Evolutionary conservation across 2,888 invertebrate species (phyloP).

Genomic region (Schizotus pectinicornis): DNA sequence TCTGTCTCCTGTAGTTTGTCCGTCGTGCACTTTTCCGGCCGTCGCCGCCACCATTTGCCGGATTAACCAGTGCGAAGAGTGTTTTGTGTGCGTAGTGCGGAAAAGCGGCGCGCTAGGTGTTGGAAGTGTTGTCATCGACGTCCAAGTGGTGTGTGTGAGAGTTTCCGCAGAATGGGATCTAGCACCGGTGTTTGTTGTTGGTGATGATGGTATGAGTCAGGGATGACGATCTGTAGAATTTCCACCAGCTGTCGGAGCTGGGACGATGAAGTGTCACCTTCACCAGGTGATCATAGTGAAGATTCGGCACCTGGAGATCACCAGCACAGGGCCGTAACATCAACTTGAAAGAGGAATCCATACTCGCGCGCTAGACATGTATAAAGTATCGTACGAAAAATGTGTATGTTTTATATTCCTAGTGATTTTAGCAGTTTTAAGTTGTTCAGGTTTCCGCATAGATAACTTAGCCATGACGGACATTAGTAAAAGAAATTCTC

Average conservation of each 20-base stretch:
- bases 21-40: neutral
- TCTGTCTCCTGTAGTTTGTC: constrained; percentile 16
- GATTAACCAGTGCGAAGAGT: neutral
- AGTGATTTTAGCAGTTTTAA: constrained; percentile 57
- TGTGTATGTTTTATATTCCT: constrained; percentile 59
- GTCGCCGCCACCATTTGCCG: constrained; percentile 9
- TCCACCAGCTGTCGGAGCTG: constrained; percentile 41
- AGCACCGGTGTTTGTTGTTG: constrained; percentile 20
- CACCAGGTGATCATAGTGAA: constrained; percentile 41
- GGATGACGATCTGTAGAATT: constrained; percentile 36
- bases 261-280: constrained; percentile 53
- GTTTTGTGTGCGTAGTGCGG: neutral
- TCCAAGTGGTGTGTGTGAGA: constrained; percentile 4
- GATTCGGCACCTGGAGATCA: constrained; percentile 49
- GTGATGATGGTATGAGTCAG: constrained; percentile 28
- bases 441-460: constrained; percentile 60
- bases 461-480: constrained; percentile 55
- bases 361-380: constrained; percentile 52
- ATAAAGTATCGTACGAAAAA: constrained; percentile 58
- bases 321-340: constrained; percentile 48
- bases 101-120: neutral
- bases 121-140: neutral
- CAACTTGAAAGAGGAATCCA: constrained; percentile 23
- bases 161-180: constrained; percentile 24
- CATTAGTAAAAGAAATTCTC: constrained; percentile 49